Percentiles rank a stretch among this genome's conserved stretches.
These are phyloP conservation scores for Lagocephalus sceleratus DNA, from an alignment of 2,797 vertebrate genomes.

Conservation along the genomic window DNA sequence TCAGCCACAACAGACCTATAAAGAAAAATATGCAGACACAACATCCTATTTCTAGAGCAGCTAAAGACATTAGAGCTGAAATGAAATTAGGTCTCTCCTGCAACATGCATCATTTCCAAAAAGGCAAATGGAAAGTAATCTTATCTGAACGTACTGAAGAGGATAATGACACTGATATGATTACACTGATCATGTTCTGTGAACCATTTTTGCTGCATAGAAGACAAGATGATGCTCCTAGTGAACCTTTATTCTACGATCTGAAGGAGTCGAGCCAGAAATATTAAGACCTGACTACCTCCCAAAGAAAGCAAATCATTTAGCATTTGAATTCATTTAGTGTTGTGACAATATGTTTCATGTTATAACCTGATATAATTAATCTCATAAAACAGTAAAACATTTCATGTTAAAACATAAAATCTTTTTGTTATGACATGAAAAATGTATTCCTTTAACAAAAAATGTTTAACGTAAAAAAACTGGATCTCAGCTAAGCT, in stretches of 20 bases:
- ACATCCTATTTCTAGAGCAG: conserved; percentile 65
- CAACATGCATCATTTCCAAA: conserved; percentile 61
- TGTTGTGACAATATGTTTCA: too few species aligned
- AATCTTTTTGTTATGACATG: too few species aligned
- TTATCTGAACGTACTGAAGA: conserved; percentile 58
- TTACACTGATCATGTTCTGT: conserved; percentile 69
- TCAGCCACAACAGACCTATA: conserved; percentile 51
- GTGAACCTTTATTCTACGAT: too few species aligned
- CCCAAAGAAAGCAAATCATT: neutral
- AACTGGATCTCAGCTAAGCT: too few species aligned
- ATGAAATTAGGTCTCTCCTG: conserved; percentile 65
- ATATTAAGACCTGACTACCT: neutral
- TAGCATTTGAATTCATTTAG: neutral
- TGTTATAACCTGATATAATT: too few species aligned
- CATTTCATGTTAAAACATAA: too few species aligned
- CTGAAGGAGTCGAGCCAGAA: conserved; percentile 27
- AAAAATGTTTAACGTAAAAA: too few species aligned
- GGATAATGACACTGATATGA: conserved; percentile 65
- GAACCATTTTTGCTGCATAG: conserved; percentile 55
- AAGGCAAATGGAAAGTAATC: conserved; percentile 57
- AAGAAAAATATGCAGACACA: conserved; percentile 47
- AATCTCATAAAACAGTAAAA: too few species aligned
- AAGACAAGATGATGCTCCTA: conserved; percentile 47
- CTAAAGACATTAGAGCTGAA: conserved; percentile 72
- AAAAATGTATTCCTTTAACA: too few species aligned